phyloP scores from a whole-genome alignment of 2,113 vertebrate species.

The Toxotes chatareus region DNA sequence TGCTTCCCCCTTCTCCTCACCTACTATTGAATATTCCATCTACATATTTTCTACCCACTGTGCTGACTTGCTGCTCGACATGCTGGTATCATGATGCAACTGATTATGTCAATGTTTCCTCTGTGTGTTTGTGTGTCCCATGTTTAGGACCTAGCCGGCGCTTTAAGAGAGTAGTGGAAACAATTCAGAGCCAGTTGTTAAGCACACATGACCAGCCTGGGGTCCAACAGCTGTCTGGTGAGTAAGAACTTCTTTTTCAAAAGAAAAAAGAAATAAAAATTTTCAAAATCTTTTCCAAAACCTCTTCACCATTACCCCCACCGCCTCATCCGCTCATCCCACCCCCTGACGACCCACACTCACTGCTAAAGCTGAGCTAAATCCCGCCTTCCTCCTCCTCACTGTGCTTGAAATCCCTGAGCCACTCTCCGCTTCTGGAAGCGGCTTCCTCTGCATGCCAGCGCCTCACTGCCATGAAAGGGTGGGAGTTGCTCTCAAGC shows the following conservation, averaged over 20 bases:
- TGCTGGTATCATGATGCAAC: neutral
- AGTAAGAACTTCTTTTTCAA: constrained; percentile 74
- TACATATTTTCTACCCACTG: neutral
- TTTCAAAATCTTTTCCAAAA: constrained; percentile 18
- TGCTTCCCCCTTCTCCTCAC: neutral
- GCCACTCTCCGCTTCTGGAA: constrained; percentile 35
- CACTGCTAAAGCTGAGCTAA: constrained; percentile 56
- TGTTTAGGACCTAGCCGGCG: constrained; percentile 94
- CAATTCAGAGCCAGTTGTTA: constrained; percentile 98
- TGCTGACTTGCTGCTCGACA: neutral
- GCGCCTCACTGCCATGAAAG: constrained; percentile 26
- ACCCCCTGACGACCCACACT: constrained; percentile 29
- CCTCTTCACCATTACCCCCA: constrained; percentile 56
- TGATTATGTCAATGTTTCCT: neutral
- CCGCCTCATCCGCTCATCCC: constrained; percentile 57
- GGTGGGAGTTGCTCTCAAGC: constrained; percentile 45
- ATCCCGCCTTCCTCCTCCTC: constrained; percentile 24
- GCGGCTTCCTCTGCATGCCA: constrained; percentile 56
- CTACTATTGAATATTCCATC: neutral
- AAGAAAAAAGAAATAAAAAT: neutral
- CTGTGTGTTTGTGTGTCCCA: constrained; percentile 8
- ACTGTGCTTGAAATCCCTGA: constrained; percentile 52
- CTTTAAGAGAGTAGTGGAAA: constrained; percentile 99
- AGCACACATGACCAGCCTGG: constrained; percentile 97
- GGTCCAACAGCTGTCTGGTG: constrained; percentile 97